Conservation (phyloP, 2,888 invertebrate genomes). For the Holacanthella duospinosa region DNA sequence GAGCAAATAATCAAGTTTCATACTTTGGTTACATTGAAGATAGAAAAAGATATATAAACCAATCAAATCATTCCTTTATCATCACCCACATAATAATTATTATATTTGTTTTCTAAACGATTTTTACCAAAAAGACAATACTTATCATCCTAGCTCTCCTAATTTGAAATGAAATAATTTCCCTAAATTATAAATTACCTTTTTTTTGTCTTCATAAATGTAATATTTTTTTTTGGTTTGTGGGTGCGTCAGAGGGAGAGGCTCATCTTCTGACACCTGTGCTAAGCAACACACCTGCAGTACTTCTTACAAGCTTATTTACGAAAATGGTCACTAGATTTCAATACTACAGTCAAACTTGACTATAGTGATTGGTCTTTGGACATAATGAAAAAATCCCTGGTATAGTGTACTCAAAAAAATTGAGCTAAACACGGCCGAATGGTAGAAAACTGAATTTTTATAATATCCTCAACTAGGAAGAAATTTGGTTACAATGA, state of each 20-base stretch:
- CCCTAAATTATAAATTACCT: background rate
- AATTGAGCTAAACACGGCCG: no score
- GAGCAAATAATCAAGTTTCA: background rate
- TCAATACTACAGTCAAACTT: no score
- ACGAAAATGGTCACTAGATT: no score
- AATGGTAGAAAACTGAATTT: no score
- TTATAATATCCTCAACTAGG: no score
- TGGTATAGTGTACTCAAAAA: no score
- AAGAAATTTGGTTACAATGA: no score
- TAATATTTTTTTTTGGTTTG: background rate
- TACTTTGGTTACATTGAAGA: background rate
- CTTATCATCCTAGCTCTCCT: background rate
- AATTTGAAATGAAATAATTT: background rate
- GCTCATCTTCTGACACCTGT: constrained; percentile 4
- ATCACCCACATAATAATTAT: background rate
- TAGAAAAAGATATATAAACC: no score
- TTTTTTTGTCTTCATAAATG: background rate
- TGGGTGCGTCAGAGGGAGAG: constrained; percentile 4
- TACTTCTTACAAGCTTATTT: background rate
- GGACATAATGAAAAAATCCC: no score
- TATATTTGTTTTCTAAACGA: background rate
- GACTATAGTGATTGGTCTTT: no score
- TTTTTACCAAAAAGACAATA: background rate
- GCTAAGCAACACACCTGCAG: constrained; percentile 4
- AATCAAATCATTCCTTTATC: background rate